Percentiles rank a stretch among this genome's conserved stretches.
Evolutionary conservation across 2,888 invertebrate genomes (phyloP).

Genomic region (Noctua comes): DNA sequence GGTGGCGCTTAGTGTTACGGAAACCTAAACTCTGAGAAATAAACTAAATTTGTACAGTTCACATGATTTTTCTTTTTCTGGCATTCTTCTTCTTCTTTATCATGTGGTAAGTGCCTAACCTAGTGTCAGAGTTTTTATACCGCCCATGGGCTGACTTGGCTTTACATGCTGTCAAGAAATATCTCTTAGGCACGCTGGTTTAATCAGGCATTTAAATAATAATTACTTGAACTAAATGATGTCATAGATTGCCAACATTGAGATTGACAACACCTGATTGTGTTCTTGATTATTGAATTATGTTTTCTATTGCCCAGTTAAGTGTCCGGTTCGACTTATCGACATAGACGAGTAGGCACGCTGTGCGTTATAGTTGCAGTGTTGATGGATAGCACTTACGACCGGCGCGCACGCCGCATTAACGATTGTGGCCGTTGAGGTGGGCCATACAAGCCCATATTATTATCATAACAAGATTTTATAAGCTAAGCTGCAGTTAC

Average conservation of each 20-base stretch:
- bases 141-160: too few species aligned
- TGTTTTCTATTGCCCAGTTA: neutral
- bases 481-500: neutral
- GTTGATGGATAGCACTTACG: slow-evolving; percentile 49
- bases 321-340: slow-evolving; percentile 28
- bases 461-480: neutral
- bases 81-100: neutral
- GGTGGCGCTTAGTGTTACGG: neutral
- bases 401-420: slow-evolving; percentile 48
- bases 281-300: neutral
- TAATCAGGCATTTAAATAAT: neutral
- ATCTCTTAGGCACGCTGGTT: too few species aligned
- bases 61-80: neutral
- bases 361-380: slow-evolving; percentile 58
- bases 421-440: slow-evolving; percentile 24
- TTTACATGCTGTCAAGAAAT: too few species aligned
- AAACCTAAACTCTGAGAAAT: neutral
- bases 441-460: slow-evolving; percentile 3
- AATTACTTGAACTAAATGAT: neutral
- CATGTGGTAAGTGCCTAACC: too few species aligned
- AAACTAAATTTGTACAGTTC: neutral
- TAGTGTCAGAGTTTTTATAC: too few species aligned
- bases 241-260: neutral
- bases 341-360: slow-evolving; percentile 30
- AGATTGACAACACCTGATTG: neutral